phyloP scores from a whole-genome alignment of 2,113 vertebrate species.

The Albula goreensis region DNA sequence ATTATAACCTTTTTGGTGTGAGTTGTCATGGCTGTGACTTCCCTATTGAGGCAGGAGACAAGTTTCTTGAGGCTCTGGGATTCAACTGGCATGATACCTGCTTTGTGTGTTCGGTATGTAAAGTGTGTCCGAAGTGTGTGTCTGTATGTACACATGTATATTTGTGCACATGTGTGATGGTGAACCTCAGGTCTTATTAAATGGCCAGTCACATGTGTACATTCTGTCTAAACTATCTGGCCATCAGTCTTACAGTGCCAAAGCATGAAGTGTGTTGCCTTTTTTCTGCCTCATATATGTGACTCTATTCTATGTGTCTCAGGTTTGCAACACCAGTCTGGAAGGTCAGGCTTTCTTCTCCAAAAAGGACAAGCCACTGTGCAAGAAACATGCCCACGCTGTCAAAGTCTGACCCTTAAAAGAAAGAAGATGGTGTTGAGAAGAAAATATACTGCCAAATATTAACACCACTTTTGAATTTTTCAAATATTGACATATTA shows the following conservation, averaged over 20 bases:
- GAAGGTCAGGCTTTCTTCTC: conserved; percentile 96
- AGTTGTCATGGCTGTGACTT: conserved; percentile 94
- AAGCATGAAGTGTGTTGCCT: too few relatives aligned
- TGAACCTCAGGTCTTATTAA: too few relatives aligned
- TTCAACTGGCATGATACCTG: conserved; percentile 97
- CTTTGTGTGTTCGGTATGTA: conserved; percentile 89
- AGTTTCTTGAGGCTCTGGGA: conserved; percentile 91
- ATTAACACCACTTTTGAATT: not conserved
- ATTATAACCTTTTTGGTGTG: conserved; percentile 87
- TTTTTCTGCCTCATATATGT: conserved; percentile 9
- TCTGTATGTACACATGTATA: not conserved
- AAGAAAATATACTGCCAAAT: conserved; percentile 31
- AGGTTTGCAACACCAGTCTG: conserved; percentile 89
- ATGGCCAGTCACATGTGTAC: too few relatives aligned
- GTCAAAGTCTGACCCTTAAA: conserved; percentile 78
- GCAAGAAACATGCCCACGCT: conserved; percentile 95
- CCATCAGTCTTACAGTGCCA: not conserved
- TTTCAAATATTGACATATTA: conserved; percentile 21
- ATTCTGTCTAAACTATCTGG: too few relatives aligned
- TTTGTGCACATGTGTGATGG: not conserved
- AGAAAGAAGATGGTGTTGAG: not conserved
- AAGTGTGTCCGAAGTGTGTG: conserved; percentile 18
- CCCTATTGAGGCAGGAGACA: conserved; percentile 95
- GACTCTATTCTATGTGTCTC: conserved; percentile 28
- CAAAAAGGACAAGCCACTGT: conserved; percentile 95